These are phyloP conservation scores for Campoplex capitator DNA, from an alignment of 2,888 invertebrate species.

Conservation along the genomic window DNA sequence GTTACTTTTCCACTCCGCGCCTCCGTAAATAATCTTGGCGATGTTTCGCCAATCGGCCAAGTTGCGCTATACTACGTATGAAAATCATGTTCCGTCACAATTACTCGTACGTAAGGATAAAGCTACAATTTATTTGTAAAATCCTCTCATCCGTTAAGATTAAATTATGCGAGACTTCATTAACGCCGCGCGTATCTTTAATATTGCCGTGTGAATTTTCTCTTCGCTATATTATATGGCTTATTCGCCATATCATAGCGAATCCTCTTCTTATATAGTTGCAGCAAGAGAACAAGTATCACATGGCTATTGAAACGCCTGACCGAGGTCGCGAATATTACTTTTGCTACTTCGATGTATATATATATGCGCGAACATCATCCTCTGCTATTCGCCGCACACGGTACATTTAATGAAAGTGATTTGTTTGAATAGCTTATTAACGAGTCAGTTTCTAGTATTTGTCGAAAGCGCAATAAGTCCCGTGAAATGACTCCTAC, in stretches of 20 bases:
- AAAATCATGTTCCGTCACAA: not conserved
- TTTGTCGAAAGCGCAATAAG: conserved; percentile 39
- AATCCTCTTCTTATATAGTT: conserved; percentile 25
- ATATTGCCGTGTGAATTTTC: conserved; percentile 17
- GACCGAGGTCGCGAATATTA: conserved; percentile 27
- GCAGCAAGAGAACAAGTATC: conserved; percentile 25
- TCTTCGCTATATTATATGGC: not conserved
- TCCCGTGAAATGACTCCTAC: not conserved
- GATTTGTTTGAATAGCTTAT: conserved; percentile 48
- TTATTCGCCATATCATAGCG: not conserved
- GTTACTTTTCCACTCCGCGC: not conserved
- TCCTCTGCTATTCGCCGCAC: conserved; percentile 6
- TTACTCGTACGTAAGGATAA: not conserved
- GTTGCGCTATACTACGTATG: not conserved
- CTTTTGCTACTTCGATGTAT: conserved; percentile 32
- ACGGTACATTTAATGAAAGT: conserved; percentile 47
- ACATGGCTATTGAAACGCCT: conserved; percentile 30
- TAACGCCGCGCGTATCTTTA: not conserved
- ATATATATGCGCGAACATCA: not conserved
- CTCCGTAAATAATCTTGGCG: not conserved
- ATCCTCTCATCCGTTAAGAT: conserved; percentile 17
- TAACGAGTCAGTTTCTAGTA: conserved; percentile 34
- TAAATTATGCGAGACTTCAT: conserved; percentile 46
- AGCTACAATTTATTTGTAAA: conserved; percentile 38
- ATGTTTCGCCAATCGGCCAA: not conserved